Evolutionary conservation across 2,888 invertebrate species (phyloP), one percentile per base, ranked within the genome.

Genomic region (Himalopsyche anomala): DNA sequence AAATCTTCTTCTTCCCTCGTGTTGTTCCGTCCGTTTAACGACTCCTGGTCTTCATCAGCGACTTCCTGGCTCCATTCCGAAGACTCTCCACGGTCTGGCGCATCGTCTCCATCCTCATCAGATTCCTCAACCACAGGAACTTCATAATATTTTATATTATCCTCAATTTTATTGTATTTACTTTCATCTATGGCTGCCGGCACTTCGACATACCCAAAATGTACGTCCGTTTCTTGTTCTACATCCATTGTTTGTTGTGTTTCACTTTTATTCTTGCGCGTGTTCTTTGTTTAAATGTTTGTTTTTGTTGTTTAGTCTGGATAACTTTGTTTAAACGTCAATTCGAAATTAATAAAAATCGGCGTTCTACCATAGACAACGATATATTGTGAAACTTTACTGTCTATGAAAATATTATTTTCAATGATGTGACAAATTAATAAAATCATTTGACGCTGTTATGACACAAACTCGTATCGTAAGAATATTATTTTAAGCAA

Each of bases 221-320:
- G 19, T 2, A 19, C 5, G 62, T 62, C 62, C 15, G n/a, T 28
- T 19, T 62, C 62, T 19, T 62, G 62, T 62, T 62, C 19, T 8
- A 28, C 2, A 19, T 5, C 19, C 62, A 62, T 62, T 19, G 4
- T 51, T 51, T 51, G 51, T 4, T 51, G 3, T 62, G 62, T 62
- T 62, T 19, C 28, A 28, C 8, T 6, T 6, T 11, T 2, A 8
- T 62, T 62, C 28, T 19, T 19, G 19, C 19, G 62, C 11, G 2
- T 19, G 28, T 62, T 19, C 5, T 19, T 28, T 19, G 62, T 62
- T n/a, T 19, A 19, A 62, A 62, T 62, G 62, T 62, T 28, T 62
- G 62, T 62, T 62, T 62, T 62, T 62, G 28, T n/a, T 62, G 62
- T 62, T 62, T 56, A 6, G 62, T n/a, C 62, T 62, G 6, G 62